These are phyloP conservation scores for Drosophila kuntzei DNA, from an alignment of 2,888 invertebrate genomes.

Conservation along the genomic window DNA sequence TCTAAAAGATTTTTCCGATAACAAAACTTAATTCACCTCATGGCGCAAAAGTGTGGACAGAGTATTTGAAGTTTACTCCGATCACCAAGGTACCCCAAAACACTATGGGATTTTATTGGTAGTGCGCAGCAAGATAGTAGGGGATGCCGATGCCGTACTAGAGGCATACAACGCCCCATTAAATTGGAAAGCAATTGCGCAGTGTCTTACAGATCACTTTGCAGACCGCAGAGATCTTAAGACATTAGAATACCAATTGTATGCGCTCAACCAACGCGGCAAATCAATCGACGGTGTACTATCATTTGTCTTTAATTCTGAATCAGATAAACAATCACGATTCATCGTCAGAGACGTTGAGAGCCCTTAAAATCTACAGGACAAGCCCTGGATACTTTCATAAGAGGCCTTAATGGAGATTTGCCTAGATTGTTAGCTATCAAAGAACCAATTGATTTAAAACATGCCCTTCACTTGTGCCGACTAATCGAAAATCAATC, in stretches of 20 bases:
- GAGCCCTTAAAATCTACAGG: neutral
- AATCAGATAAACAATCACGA: neutral
- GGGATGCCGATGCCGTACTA: neutral
- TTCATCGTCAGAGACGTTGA: neutral
- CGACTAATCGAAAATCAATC: no score
- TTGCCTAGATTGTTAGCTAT: no score
- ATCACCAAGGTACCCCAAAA: neutral
- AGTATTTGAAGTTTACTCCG: neutral
- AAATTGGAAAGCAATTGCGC: neutral
- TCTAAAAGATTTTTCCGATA: neutral
- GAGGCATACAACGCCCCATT: slow-evolving; percentile 1
- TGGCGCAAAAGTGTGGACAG: neutral
- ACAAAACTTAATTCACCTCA: neutral
- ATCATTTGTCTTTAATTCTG: neutral
- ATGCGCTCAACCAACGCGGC: neutral
- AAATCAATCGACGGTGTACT: neutral
- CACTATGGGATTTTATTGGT: neutral
- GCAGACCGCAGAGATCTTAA: neutral
- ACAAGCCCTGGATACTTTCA: neutral
- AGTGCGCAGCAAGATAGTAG: neutral
- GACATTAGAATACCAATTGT: slow-evolving; percentile 4
- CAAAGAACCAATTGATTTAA: no score
- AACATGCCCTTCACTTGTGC: no score
- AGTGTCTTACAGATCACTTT: slow-evolving; percentile 2
- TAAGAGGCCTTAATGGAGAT: neutral